These are phyloP conservation scores for Acrocyrtus sp. DNA, from an alignment of 2,888 invertebrate genomes.

Conservation along the genomic window DNA sequence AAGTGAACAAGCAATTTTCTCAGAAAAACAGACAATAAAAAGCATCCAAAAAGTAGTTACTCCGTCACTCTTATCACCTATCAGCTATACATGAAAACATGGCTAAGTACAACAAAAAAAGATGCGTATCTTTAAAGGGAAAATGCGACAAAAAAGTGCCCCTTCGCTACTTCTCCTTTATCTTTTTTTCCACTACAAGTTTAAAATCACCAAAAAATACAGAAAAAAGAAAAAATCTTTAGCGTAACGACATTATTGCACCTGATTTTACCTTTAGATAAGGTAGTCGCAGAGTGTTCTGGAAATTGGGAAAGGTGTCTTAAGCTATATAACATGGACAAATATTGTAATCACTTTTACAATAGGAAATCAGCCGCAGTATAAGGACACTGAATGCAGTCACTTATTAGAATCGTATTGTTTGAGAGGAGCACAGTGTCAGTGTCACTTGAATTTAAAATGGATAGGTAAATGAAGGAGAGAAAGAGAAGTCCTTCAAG, in stretches of 20 bases:
- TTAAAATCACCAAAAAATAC: slow-evolving; percentile 23
- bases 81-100: no score
- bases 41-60: no score
- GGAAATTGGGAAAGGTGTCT: background rate
- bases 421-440: no score
- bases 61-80: no score
- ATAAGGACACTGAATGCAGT: background rate
- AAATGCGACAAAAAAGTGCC: slow-evolving; percentile 17
- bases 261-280: slow-evolving; percentile 44
- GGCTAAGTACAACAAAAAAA: slow-evolving; percentile 19
- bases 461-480: slow-evolving; percentile 24
- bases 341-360: no score
- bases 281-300: background rate
- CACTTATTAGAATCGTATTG: background rate
- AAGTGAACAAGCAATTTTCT: no score
- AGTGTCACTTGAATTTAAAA: no score
- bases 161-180: slow-evolving; percentile 2
- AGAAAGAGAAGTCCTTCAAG: slow-evolving; percentile 47
- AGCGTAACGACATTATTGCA: slow-evolving; percentile 42
- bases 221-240: no score
- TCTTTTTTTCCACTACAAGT: slow-evolving; percentile 17
- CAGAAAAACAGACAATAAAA: no score
- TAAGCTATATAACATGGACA: no score
- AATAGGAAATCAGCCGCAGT: background rate
- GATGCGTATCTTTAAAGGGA: slow-evolving; percentile 24